These are phyloP conservation scores for Myiagra hebetior DNA, from an alignment of 2,113 vertebrate species.

Conservation along the genomic window DNA sequence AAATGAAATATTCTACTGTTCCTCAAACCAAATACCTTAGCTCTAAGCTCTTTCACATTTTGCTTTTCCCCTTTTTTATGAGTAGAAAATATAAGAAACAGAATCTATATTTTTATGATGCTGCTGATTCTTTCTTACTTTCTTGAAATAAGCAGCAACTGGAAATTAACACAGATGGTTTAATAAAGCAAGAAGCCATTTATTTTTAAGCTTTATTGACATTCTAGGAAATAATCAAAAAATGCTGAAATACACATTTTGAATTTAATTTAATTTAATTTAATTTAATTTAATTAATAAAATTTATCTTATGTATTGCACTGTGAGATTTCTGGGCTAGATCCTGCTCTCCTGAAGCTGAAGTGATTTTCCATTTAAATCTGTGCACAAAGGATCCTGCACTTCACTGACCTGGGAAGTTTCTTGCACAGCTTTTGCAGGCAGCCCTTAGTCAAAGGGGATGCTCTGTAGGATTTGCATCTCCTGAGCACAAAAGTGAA, in stretches of 20 bases:
- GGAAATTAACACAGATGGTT: not conserved
- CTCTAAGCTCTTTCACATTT: not conserved
- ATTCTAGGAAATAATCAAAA: not conserved
- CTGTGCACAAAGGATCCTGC: not conserved
- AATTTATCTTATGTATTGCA: not conserved
- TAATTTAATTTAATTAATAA: not conserved
- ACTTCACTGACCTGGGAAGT: not conserved
- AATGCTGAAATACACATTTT: not conserved
- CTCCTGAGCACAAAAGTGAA: not conserved
- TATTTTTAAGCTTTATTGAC: not conserved
- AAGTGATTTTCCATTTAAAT: not conserved
- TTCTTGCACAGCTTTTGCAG: not conserved
- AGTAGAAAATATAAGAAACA: not conserved
- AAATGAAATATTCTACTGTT: conserved; percentile 7
- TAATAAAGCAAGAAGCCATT: not conserved
- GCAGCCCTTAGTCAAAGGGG: not conserved
- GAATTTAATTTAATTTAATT: not conserved
- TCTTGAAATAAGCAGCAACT: not conserved
- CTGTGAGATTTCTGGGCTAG: not conserved
- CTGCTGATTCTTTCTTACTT: not conserved
- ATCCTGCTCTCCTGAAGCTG: not conserved
- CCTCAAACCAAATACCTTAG: not conserved
- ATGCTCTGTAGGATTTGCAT: not conserved
- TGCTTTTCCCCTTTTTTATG: not conserved
- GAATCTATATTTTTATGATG: conserved; percentile 1